Base-by-base conservation (phyloP, 2,113 vertebrate genomes). In the Bombycilla garrulus region DNA sequence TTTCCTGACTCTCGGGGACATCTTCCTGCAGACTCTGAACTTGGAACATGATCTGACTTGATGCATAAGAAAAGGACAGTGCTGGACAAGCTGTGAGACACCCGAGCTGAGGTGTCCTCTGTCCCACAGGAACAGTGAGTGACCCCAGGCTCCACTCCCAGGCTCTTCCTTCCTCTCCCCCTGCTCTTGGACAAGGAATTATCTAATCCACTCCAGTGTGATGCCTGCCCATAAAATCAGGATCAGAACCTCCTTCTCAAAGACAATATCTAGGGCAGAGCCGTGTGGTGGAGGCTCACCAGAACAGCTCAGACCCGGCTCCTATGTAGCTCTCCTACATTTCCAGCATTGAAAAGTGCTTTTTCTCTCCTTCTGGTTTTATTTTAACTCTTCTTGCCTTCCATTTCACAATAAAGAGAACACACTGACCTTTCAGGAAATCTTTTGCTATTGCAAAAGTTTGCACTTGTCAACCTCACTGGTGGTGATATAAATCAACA, bases 401-500 rank as follows among this genome's bases (percentile, higher is more conserved):
- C 44, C n/a, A 74, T 66, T 83, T 81, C 71, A 86, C 79, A 81
- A n/a, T 25, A 80, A 90, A 82, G 45, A 92, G 90, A 92, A 81
- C 79, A 73, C 40, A 20, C 13, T 54, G 78, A 90, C 76, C 80
- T 83, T 70, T 62, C 87, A 83, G 87, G 79, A 96, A 94, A 86
- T 53, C 67, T 87, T 62, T 35, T 0, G 1, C 73, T 90, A 24
- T 76, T 91, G 78, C 66, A 79, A 25, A 93, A 86, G 67, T 61
- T 72, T 92, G 65, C 65, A 88, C 86, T 91, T 94, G 70, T 91
- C 93, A 93, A 1, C 64, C 40, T 90, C 47, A 14, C 65, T 42
- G 62, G 62, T 45, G 25, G 3, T 4, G 3, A 61, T 15, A 96
- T 87, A 94, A 96, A 93, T 92, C 57, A 92, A 57, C 44, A 66